phyloP scores from a whole-genome alignment of 2,888 invertebrate genomes.

The Elysia crispata region DNA sequence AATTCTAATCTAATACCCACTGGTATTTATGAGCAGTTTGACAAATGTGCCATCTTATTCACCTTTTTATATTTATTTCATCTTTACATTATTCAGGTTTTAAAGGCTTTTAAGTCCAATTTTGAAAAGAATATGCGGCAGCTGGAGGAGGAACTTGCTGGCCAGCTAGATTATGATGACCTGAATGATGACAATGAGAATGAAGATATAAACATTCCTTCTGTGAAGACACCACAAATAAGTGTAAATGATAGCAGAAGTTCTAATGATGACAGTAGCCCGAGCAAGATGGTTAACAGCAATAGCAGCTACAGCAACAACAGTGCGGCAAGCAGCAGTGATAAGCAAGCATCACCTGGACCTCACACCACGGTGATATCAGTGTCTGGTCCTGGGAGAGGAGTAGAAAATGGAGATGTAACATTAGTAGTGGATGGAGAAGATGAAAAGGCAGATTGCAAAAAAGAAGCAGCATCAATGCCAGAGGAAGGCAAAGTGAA shows the following conservation, averaged over 20 bases:
- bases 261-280: no score
- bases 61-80: background rate
- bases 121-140: conserved; percentile 61
- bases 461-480: no score
- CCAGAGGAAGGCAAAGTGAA: no score
- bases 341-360: no score
- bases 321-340: no score
- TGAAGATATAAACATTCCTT: background rate
- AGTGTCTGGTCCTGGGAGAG: no score
- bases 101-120: conserved; percentile 56
- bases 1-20: background rate
- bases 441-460: no score
- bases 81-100: conserved; percentile 53
- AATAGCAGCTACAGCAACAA: no score
- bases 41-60: background rate
- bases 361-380: no score
- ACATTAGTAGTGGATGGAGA: no score
- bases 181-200: conserved; percentile 50
- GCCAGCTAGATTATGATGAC: conserved; percentile 55
- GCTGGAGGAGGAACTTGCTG: conserved; percentile 59
- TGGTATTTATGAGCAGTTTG: background rate
- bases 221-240: background rate
- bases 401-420: no score
- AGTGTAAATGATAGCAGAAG: background rate
- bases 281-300: no score